Evolutionary conservation across 2,888 invertebrate species (phyloP).

Genomic region (Rhagonycha lutea): DNA sequence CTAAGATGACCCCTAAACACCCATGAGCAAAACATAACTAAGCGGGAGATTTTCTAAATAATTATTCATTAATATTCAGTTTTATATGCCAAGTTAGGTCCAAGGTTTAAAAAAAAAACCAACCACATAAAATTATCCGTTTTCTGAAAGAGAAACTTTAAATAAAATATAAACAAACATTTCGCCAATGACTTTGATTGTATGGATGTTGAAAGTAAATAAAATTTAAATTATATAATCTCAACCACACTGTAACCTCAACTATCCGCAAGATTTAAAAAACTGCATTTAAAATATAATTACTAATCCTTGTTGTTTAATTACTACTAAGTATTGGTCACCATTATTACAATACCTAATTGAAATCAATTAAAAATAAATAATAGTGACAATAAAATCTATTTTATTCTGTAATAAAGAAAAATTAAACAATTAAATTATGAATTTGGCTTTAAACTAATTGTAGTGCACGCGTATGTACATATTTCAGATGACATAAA

Average conservation of each 20-base stretch:
- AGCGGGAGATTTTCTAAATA: not conserved
- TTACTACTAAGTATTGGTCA: not conserved
- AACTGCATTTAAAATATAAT: not conserved
- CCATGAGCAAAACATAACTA: not conserved
- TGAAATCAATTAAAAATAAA: not conserved
- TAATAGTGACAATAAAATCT: not conserved
- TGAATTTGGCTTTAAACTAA: not conserved
- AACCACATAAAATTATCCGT: not conserved
- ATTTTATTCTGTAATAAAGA: not conserved
- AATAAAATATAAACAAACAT: not conserved
- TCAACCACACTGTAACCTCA: not conserved
- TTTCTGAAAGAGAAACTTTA: not conserved
- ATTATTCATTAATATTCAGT: not conserved
- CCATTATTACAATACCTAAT: not conserved
- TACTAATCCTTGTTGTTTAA: not conserved
- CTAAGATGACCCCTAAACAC: not conserved
- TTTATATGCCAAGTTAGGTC: not conserved
- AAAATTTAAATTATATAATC: not conserved
- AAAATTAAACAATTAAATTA: not conserved
- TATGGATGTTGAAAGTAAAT: not conserved
- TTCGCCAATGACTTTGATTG: not conserved
- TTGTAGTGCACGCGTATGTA: not conserved
- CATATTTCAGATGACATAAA: not conserved
- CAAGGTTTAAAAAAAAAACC: not conserved
- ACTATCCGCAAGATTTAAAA: not conserved